Percentiles rank a stretch among this genome's conserved stretches.
Evolutionary conservation across 2,113 vertebrate species (phyloP).

Genomic region (Tyto alba): DNA sequence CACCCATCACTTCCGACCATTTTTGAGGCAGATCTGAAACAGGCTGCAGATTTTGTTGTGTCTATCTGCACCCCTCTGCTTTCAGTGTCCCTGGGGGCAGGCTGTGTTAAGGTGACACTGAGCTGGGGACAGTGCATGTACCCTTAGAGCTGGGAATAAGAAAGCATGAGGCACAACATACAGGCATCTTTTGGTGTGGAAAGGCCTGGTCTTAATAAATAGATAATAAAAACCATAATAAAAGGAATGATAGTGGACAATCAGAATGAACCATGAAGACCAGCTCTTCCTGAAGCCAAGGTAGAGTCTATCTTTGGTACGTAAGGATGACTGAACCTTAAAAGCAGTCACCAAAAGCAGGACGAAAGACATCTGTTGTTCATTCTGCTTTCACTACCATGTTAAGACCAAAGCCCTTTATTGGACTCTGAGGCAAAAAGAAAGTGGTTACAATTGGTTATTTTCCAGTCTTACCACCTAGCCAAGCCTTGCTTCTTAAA

Average conservation of each 20-base stretch:
- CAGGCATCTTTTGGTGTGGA: not conserved
- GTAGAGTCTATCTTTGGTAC: not conserved
- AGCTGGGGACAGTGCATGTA: not conserved
- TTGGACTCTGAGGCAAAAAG: not conserved
- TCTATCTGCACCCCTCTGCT: not conserved
- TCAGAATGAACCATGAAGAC: not conserved
- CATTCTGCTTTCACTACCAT: not conserved
- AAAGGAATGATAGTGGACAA: rapidly evolving
- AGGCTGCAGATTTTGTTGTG: not conserved
- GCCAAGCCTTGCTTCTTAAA: not conserved
- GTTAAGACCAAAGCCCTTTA: not conserved
- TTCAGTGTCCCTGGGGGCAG: not conserved
- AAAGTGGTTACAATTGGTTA: rapidly evolving
- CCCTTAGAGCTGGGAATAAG: not conserved
- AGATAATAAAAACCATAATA: not conserved
- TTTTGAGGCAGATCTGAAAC: not conserved
- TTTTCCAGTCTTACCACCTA: not conserved
- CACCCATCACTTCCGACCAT: not conserved
- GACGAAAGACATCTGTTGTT: not conserved
- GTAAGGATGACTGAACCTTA: not conserved
- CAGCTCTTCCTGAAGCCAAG: not conserved
- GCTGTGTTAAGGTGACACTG: not conserved
- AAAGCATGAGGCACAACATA: not conserved
- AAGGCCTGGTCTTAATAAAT: not conserved
- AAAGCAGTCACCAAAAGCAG: not conserved